Evolutionary conservation across 2,797 vertebrate species (phyloP), one percentile per base, ranked within the genome.

Genomic region (Epinephelus awoara): DNA sequence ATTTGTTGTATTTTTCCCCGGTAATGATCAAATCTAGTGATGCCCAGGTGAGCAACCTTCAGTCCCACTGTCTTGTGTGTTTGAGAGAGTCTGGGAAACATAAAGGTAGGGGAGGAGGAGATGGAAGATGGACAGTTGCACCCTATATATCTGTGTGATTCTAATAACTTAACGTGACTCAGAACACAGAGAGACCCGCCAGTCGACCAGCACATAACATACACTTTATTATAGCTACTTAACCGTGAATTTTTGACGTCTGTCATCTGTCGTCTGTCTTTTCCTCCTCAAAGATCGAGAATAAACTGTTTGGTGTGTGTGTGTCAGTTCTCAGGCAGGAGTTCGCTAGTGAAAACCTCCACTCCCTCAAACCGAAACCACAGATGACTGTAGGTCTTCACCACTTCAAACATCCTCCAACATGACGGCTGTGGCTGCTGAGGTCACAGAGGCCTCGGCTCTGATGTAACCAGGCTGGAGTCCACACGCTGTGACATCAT

Each of bases 361-460:
- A 1, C 51, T 51, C 47, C 65, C 55, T 63, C n/a, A 6, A 52
- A 65, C 64, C 44, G 15, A 64, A 72, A 57, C 72, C 77, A 64
- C 64, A 58, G 68, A 44, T 23, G 64, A 46, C 57, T 85, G 80
- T 63, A 73, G 25, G 58, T 54, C 57, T 50, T 27, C n/a, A 17
- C 66, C 78, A 88, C 82, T 82, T 90, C 77, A 85, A 84, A 78
- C 56, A 8, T 25, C 25, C 23, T 50, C 21, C 14, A 2, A 21
- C 59, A 4, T 71, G 51, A 8, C 27, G 0, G 21, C 42, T 0
- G 58, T 1, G n/a, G 44, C 64, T 29, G 9, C 17, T 5, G 40
- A 67, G 63, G 55, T 59, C 25, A 6, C 15, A 0, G 25, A 6
- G 19, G 18, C 63, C 76, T 6, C 14, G 1, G 64, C 64, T 44